Conservation (phyloP, 2,113 vertebrate species). For the Coptodon bakossiorum region DNA sequence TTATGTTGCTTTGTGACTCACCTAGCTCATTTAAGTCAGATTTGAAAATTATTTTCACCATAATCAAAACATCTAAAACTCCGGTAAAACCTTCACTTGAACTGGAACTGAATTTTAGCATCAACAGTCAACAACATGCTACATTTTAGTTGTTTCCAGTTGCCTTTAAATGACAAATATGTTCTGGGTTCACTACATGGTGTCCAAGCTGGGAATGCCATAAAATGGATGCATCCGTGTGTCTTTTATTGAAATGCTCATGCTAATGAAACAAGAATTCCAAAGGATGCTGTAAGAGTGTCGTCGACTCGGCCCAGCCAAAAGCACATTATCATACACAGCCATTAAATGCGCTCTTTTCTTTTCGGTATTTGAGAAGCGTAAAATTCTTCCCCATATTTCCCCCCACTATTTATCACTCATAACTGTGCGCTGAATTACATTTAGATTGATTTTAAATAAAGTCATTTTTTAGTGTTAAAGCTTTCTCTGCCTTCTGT, state of each 20-base stretch:
- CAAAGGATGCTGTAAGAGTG: too few species aligned
- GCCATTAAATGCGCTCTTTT: rapidly evolving
- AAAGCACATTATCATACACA: neutral
- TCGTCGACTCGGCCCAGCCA: neutral
- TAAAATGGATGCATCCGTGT: neutral
- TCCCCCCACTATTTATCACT: neutral
- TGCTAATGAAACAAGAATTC: neutral
- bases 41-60: rapidly evolving
- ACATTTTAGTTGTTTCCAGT: neutral
- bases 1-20: neutral
- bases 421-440: neutral
- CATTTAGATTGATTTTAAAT: neutral
- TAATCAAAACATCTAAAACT: neutral
- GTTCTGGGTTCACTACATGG: neutral
- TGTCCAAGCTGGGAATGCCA: neutral
- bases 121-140: neutral
- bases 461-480: neutral
- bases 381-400: neutral
- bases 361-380: neutral
- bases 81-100: neutral
- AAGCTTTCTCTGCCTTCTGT: constrained; percentile 15
- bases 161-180: neutral
- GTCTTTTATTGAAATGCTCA: neutral
- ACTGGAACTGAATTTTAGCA: neutral
- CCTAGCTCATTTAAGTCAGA: neutral